Percentiles rank a stretch among this genome's conserved stretches.
phyloP scores from a whole-genome alignment of 2,797 vertebrate species.

The Cynopterus sphinx region DNA sequence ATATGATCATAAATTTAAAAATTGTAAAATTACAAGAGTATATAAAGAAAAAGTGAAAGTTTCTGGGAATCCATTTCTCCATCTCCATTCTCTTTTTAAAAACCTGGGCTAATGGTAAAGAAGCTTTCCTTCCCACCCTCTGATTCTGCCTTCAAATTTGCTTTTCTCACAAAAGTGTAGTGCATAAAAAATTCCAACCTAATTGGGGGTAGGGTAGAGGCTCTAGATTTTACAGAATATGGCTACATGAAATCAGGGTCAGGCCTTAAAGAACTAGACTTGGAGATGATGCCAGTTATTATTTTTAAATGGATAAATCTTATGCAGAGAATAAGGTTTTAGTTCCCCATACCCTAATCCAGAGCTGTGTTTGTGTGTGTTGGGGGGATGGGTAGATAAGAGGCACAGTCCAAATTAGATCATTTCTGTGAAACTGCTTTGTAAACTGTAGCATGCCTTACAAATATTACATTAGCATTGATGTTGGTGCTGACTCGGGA shows the following conservation, averaged over 20 bases:
- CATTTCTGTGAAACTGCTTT: conserved; percentile 31
- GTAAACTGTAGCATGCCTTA: conserved; percentile 20
- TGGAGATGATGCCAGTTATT: conserved; percentile 37
- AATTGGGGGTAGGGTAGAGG: neutral
- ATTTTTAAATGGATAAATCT: conserved; percentile 2
- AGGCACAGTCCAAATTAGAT: neutral
- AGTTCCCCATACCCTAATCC: neutral
- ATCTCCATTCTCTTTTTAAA: neutral
- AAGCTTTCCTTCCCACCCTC: neutral
- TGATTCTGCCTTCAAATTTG: conserved; percentile 10
- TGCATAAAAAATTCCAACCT: neutral
- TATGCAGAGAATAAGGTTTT: conserved; percentile 12
- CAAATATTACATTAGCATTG: neutral
- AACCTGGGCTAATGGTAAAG: neutral
- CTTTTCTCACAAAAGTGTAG: conserved; percentile 21
- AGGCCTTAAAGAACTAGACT: conserved; percentile 12
- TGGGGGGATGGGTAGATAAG: neutral
- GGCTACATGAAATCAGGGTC: neutral
- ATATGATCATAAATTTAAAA: conserved; percentile 12
- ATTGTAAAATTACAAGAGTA: conserved; percentile 1
- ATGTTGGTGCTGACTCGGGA: neutral
- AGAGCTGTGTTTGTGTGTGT: conserved; percentile 8
- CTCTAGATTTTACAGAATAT: neutral
- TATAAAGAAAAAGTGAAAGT: conserved; percentile 13
- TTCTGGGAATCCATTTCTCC: neutral